Base-by-base conservation (phyloP, 2,888 invertebrate genomes). In the Cerastis leucographa region DNA sequence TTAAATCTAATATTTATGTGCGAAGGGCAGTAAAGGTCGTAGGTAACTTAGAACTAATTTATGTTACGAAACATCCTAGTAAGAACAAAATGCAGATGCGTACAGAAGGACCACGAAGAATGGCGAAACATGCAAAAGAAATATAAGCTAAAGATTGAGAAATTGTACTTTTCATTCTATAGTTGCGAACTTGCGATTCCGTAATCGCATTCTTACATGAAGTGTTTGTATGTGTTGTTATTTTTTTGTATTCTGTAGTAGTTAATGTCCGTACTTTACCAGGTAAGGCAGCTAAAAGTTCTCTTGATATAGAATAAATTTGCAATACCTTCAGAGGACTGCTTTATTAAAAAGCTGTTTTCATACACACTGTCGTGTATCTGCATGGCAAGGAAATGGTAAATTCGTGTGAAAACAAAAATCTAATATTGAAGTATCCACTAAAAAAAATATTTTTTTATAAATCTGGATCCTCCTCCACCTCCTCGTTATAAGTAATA, bases 241-340 rank as follows among this genome's bases (percentile, higher is more conserved):
- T 42, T 42, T 12, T 61, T 62, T n/a, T 46, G 22, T 11, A 54
- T 72, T 2, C 7, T 71, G 8, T 35, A 40, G n/a, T n/a, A 3
- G 44, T n/a, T 40, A 40, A 56, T 61, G 67, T 14, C 11, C 35
- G 3, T 54, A 44, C 62, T 29, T 62, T 42, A 61, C 42, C 11
- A 73, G 25, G 29, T 22, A 68, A 25, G 17, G 12, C 44, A 40
- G n/a, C 59, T 59, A 4, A 59, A 70, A 25, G 17, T 46, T 42
- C 51, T 62, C 59, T 61, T 67, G 64, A 49, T 61, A 70, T 62
- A 65, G 77, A 85, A 85, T 86, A 83, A 71, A 73, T 73, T 73
- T 61, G 22, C 70, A 86, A 77, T 83, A 83, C 71, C 54, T 85
- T 76, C 6, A 54, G 14, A 44, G 17, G 46, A 73, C 64, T 61